Base-by-base conservation (phyloP, 2,888 invertebrate species). In the Saturnia japonica region DNA sequence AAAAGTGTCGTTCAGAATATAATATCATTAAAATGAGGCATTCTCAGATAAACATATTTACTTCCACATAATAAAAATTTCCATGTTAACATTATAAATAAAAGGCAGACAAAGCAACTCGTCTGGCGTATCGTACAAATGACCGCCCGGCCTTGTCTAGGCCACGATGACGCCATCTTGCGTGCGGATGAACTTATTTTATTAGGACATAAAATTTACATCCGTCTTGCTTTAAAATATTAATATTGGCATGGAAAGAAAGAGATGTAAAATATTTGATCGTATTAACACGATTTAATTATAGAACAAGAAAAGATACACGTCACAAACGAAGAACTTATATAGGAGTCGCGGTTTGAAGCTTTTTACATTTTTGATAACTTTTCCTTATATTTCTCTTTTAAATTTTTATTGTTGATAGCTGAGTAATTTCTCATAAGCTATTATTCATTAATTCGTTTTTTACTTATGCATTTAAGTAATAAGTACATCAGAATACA, bases 61-160 rank as follows among this genome's bases (percentile, higher is more conserved):
- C 28, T 28, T 60, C 12, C 57, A 43, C 19, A 72, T 70, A 69
- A 73, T 69, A 80, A 82, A 82, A 82, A 75, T 80, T 80, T 80
- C 83, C 84, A 79, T 79, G 77, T 74, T 78, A 76, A 77, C 74
- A 78, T 80, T 80, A 80, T 82, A 83, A 82, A 80, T 82, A 84
- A 78, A 75, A 80, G 77, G 76, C 86, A 87, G 86, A 91, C 91
- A 90, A 89, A 87, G 88, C 83, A 82, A 77, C 75, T 83, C 83
- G 89, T 90, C 91, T 90, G 91, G 87, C 87, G 89, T 91, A 87
- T 85, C 85, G 88, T 90, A 89, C 83, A 89, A 91, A 91, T 88
- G 91, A 91, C 92, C 91, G 93, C 86, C 87, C 93, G 93, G 92
- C 93, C 93, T 93, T 93, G 93, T 92, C 93, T 93, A 94, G 93